Evolutionary conservation across 1,140 invertebrate genomes (phyloP), one percentile per base, ranked within the genome.

Genomic region (Drosophila carrolli): DNA sequence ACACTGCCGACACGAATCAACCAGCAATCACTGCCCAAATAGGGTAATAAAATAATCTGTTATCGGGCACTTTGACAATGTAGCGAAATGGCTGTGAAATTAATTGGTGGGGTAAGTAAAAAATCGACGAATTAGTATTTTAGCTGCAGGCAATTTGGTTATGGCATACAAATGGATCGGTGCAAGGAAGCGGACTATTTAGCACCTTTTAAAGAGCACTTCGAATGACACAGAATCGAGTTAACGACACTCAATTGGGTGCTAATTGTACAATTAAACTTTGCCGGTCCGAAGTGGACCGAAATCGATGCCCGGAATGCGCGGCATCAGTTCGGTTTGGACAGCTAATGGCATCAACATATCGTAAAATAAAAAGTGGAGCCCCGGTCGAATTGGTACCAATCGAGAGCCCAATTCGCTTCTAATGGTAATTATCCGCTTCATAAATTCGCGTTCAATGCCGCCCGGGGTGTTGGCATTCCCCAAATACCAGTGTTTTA

Each of bases 221-320:
- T 79, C 56, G 72, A 73, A 51, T 65, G 75, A 58, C 73, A 74
- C 54, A 59, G 61, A 81, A 83, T 75, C 76, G 79, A 88, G 84
- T 84, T 89, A 90, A 89, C 85, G 85, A 89, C 73, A 81, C 80
- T 89, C 85, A 84, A 89, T 90, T 84, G 84, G 80, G 73, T 89
- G 84, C 81, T 89, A 89, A 89, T 89, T 90, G 80, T 81, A 81
- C 85, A 89, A 89, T 84, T 90, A 89, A 89, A 89, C 84, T 60
- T 37, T 50, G 60, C 61, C 68, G 53, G 14, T 6, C 46, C 56
- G 37, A 76, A 56, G 13, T 56, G 51, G 35, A 10, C 35, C 46
- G 32, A 40, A 58, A 48, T 53, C 63, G 38, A 35, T 46, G 51
- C 14, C 46, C 56, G 16, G 56, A 51, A 41, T 38, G 54, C 27